These are phyloP conservation scores for Zygogramma bicolorata DNA, from an alignment of 2,888 invertebrate genomes.

Conservation along the genomic window DNA sequence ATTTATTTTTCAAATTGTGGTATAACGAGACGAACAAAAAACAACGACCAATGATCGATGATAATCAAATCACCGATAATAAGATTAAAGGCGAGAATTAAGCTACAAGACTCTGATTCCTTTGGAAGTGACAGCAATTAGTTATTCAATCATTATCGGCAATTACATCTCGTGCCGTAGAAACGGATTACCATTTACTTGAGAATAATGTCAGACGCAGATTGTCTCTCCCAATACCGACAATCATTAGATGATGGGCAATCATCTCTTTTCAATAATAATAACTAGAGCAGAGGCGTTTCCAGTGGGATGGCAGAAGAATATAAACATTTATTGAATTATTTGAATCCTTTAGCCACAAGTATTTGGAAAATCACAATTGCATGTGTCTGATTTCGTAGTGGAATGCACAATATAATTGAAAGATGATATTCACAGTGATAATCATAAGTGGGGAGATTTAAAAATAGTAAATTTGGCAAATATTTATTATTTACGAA, in stretches of 20 bases:
- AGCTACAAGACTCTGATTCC: slow-evolving; percentile 28
- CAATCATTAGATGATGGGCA: background rate
- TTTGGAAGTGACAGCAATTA: slow-evolving; percentile 33
- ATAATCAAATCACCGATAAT: slow-evolving; percentile 32
- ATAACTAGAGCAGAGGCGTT: background rate
- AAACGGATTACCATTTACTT: background rate
- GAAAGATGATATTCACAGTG: too few relatives aligned
- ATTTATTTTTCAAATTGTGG: slow-evolving; percentile 6
- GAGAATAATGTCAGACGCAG: background rate
- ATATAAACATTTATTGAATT: background rate
- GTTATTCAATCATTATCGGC: slow-evolving; percentile 32
- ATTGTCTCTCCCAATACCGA: slow-evolving; percentile 8
- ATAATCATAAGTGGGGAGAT: too few relatives aligned
- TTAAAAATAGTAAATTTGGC: too few relatives aligned
- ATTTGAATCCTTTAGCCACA: background rate
- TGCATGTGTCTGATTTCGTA: too few relatives aligned
- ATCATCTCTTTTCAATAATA: background rate
- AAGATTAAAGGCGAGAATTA: slow-evolving; percentile 32
- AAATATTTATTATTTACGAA: too few relatives aligned
- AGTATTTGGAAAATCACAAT: background rate
- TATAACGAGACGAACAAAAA: background rate
- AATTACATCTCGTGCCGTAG: slow-evolving; percentile 17
- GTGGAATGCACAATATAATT: too few relatives aligned
- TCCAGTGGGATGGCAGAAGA: background rate
- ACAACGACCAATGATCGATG: slow-evolving; percentile 16